These are phyloP conservation scores for Porphyrio hochstetteri DNA, from an alignment of 2,113 vertebrate species.

Conservation along the genomic window DNA sequence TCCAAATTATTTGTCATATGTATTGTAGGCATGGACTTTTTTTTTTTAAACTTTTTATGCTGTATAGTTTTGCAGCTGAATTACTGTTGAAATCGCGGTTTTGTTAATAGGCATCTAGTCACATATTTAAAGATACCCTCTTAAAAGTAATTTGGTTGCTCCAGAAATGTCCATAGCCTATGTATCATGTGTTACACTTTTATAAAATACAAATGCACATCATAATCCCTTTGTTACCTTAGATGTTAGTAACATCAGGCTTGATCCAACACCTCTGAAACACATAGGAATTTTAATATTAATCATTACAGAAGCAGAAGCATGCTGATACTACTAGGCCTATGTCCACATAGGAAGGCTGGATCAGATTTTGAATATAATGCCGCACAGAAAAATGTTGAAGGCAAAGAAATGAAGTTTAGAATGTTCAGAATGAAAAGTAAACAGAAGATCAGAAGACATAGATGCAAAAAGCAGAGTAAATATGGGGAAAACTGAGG, in stretches of 20 bases:
- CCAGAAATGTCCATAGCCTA: not conserved
- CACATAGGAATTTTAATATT: not conserved
- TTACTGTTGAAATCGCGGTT: not conserved
- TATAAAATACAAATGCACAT: not conserved
- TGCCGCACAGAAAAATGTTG: not conserved
- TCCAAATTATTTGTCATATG: not conserved
- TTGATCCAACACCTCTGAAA: not conserved
- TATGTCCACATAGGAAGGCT: not conserved
- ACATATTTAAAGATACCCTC: not conserved
- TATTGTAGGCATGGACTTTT: not conserved
- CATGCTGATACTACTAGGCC: not conserved
- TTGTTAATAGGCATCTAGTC: not conserved
- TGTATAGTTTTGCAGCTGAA: not conserved
- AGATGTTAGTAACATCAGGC: not conserved
- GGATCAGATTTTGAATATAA: not conserved
- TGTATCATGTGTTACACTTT: not conserved
- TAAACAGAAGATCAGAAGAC: not conserved
- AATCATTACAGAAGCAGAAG: not conserved
- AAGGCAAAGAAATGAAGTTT: not conserved
- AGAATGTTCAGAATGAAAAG: not conserved
- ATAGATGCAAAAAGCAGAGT: not conserved
- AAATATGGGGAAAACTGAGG: not conserved
- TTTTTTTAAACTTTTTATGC: no score
- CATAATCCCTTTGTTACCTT: not conserved
- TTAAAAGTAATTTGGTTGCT: not conserved